Evolutionary conservation across 1,140 invertebrate species (phyloP), one percentile per base, ranked within the genome.

Genomic region (Atta cephalotes): DNA sequence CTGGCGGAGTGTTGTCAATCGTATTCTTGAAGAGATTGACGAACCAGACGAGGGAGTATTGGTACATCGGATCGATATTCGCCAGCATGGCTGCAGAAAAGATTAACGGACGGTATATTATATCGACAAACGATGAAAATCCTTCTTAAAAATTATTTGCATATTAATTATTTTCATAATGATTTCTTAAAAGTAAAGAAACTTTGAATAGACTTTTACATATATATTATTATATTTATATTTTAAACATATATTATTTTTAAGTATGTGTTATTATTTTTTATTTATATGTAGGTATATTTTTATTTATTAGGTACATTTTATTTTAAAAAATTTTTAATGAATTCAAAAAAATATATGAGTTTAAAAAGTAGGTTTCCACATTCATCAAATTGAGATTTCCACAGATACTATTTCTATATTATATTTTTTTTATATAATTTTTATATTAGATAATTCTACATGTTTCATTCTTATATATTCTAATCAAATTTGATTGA

Each of bases 21-120:
- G 98, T 97, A 39, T 96, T 95, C 85, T 97, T 97, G 94, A 98
- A 99, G 14, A 99, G 96, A 92, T 98, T 98, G 91, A 99, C 98
- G 95, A 99, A 99, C 98, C 98, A 99, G 9, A 96, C 96, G 87
- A 99, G 95, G 16, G 98, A 99, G 94, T 99, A 99, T 93, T 99
- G 98, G 95, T 99, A 99, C 98, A 99, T 99, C 6, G 98, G 98
- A 95, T 99, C 98, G 89, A 99, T 98, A 93, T 98, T 98, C 14
- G 98, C 97, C 91, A 99, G 94, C 82, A 98, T 98, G 72, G 96
- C 97, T 97, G 88, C 92, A 84, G 58, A 1, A 82, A 49, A 70
- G 14, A 62, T 49, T 16, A 28, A 62, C 3, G 28, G 45, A 49
- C 7, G 12, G n/a, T 45, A 39, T 58, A 39, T 28, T 12, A 5